These are phyloP conservation scores for Whitmania pigra DNA, from an alignment of 1,140 invertebrate genomes.

Conservation along the genomic window DNA sequence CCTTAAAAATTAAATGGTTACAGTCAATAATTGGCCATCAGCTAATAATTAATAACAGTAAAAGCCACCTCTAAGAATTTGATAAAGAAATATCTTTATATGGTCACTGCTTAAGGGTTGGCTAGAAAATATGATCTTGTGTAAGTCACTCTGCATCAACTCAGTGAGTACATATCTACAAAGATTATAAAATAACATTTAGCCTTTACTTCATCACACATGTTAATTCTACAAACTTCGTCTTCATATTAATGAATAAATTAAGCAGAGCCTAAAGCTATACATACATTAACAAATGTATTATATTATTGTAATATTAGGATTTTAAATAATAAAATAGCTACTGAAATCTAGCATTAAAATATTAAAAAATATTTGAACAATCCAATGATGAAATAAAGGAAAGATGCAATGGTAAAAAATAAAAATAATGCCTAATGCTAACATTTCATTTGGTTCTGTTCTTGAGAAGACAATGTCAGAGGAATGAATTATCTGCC, in stretches of 20 bases:
- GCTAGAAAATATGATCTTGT: slow-evolving; percentile 98
- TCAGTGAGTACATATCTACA: slow-evolving; percentile 96
- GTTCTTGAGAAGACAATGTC: slow-evolving; percentile 12
- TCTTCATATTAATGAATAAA: neutral
- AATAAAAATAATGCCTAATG: too few relatives aligned
- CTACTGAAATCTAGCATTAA: neutral
- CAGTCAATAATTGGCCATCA: neutral
- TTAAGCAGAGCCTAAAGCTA: neutral
- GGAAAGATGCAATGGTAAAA: neutral
- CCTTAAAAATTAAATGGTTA: slow-evolving; percentile 46
- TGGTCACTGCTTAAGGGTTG: slow-evolving; percentile 95
- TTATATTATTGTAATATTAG: neutral
- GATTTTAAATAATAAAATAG: neutral
- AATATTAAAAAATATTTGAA: neutral
- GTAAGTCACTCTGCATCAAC: slow-evolving; percentile 94
- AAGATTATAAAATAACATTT: neutral
- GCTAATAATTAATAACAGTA: slow-evolving; percentile 7
- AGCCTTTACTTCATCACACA: too few relatives aligned
- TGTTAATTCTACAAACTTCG: neutral
- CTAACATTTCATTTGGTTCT: slow-evolving; percentile 9
- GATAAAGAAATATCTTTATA: slow-evolving; percentile 99
- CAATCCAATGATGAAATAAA: neutral
- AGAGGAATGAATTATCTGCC: slow-evolving; percentile 1
- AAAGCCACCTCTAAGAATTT: slow-evolving; percentile 84
- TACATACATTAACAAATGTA: neutral